Conservation (phyloP, 2,888 invertebrate genomes). For the Hylaea fasciaria region DNA sequence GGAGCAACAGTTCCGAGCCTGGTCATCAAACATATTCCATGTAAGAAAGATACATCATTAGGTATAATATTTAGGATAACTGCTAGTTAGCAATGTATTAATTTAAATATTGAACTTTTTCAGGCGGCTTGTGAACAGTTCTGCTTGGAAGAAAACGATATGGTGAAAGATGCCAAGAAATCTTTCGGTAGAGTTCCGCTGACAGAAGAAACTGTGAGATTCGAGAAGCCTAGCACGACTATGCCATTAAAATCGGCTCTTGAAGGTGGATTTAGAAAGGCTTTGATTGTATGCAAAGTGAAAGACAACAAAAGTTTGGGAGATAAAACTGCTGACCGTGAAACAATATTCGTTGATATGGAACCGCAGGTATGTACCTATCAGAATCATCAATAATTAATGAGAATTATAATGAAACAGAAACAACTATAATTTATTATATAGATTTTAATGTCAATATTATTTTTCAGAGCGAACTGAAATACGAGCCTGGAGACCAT, state of each 20-base stretch:
- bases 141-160: conserved; percentile 95
- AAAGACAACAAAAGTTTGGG: conserved; percentile 85
- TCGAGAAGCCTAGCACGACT: conserved; percentile 83
- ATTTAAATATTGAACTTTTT: conserved; percentile 12
- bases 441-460: conserved; percentile 6
- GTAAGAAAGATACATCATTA: conserved; percentile 72
- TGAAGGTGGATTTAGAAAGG: conserved; percentile 67
- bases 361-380: conserved; percentile 77
- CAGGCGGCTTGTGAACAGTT: conserved; percentile 96
- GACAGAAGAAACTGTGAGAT: conserved; percentile 89
- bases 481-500: conserved; percentile 96
- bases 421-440: background rate
- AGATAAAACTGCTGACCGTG: conserved; percentile 80
- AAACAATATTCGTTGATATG: conserved; percentile 86
- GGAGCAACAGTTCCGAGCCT: conserved; percentile 95
- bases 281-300: conserved; percentile 81
- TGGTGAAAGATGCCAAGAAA: conserved; percentile 91
- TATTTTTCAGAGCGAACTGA: conserved; percentile 76
- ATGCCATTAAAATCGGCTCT: conserved; percentile 61
- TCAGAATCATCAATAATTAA: no score
- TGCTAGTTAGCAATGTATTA: no score
- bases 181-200: conserved; percentile 90
- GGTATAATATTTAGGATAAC: background rate
- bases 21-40: conserved; percentile 94
- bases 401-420: background rate